Evolutionary conservation across 1,140 invertebrate genomes (phyloP).

Genomic region (Leptinotarsa lineolata): DNA sequence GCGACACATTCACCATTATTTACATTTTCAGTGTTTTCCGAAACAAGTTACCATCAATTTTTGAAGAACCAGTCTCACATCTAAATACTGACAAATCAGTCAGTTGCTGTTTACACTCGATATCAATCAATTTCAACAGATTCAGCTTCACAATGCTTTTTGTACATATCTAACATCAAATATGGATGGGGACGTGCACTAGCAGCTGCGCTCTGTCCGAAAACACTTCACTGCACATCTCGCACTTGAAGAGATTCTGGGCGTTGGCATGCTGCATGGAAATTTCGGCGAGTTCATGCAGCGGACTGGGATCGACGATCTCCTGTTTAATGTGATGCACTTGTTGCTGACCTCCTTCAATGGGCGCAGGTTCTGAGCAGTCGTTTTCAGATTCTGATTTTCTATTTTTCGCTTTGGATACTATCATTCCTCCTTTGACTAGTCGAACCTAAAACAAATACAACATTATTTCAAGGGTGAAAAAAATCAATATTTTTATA

Average conservation of each 20-base stretch:
- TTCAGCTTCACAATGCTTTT: neutral
- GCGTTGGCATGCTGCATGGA: constrained; percentile 54
- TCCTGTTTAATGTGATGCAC: constrained; percentile 52
- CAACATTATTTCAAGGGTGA: neutral
- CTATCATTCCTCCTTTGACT: constrained; percentile 54
- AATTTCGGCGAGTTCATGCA: constrained; percentile 58
- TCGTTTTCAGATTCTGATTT: constrained; percentile 26
- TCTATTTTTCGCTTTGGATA: constrained; percentile 48
- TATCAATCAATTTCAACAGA: neutral
- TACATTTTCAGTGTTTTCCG: too few species aligned
- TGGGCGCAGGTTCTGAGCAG: neutral
- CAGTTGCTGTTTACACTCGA: neutral
- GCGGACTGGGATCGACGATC: constrained; percentile 59
- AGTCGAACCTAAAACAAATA: constrained; percentile 43
- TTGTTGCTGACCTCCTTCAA: neutral
- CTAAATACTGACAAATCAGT: neutral
- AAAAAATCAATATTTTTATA: too few species aligned
- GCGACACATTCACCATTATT: too few species aligned
- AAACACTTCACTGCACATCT: constrained; percentile 80
- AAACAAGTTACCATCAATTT: too few species aligned
- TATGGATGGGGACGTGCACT: constrained; percentile 79
- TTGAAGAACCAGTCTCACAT: too few species aligned
- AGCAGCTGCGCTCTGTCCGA: constrained; percentile 71
- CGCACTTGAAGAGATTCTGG: constrained; percentile 65
- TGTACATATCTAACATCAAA: constrained; percentile 62